These are phyloP conservation scores for Ailuropoda melanoleuca DNA, from an alignment of 2,113 vertebrate species.

Conservation along the genomic window DNA sequence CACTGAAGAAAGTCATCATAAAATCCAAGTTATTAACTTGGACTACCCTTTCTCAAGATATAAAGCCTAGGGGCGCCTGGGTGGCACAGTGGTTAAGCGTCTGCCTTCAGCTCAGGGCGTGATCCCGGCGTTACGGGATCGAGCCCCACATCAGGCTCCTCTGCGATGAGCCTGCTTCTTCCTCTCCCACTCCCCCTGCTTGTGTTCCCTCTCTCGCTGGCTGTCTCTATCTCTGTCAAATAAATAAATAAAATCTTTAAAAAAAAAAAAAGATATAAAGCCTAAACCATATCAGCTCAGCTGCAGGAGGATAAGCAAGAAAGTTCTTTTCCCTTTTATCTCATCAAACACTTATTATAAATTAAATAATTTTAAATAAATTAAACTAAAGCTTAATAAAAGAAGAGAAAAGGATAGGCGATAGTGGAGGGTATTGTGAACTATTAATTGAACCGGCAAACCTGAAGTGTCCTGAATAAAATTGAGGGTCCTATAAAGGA, in stretches of 20 bases:
- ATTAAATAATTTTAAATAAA: not conserved
- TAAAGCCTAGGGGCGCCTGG: no score
- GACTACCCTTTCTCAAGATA: not conserved
- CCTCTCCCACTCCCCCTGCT: no score
- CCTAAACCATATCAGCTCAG: not conserved
- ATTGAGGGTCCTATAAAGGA: constrained; percentile 19
- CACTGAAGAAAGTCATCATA: not conserved
- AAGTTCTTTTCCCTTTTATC: not conserved
- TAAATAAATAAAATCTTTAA: no score
- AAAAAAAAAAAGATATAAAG: not conserved
- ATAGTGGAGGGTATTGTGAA: constrained; percentile 8
- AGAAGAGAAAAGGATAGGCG: not conserved
- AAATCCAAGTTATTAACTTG: not conserved
- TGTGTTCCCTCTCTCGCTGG: no score
- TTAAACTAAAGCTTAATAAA: not conserved
- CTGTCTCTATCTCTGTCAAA: no score
- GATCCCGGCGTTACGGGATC: no score
- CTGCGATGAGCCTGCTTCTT: no score
- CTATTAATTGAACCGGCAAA: constrained; percentile 42
- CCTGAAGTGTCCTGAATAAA: not conserved
- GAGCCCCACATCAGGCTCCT: no score
- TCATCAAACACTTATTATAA: constrained; percentile 14
- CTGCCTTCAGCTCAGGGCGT: no score
- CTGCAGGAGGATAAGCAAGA: not conserved
- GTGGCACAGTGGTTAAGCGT: no score